Conservation (phyloP, 2,113 vertebrate genomes). For the Bungarus multicinctus region DNA sequence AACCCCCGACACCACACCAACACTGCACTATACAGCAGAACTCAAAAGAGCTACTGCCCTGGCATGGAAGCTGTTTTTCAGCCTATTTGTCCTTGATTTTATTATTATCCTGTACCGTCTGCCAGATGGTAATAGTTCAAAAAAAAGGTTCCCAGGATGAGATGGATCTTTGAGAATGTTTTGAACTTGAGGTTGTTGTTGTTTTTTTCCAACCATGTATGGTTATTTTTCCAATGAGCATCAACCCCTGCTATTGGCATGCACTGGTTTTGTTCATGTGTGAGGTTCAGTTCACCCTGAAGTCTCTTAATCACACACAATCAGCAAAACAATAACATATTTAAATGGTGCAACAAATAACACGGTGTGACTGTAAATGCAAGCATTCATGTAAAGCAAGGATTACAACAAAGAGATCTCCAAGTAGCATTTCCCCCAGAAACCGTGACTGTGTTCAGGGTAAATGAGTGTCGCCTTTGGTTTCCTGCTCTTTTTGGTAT, state of each 20-base stretch:
- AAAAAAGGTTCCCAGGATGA: too few species aligned
- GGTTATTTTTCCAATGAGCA: not conserved
- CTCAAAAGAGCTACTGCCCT: too few species aligned
- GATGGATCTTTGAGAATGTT: too few species aligned
- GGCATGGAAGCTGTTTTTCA: too few species aligned
- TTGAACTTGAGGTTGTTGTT: not conserved
- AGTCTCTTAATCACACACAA: conserved; percentile 9
- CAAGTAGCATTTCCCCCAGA: not conserved
- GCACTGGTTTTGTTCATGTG: not conserved
- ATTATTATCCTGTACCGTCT: too few species aligned
- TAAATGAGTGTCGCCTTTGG: not conserved
- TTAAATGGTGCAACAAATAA: conserved; percentile 23
- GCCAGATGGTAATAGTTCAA: too few species aligned
- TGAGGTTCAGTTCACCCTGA: not conserved
- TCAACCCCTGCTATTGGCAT: not conserved
- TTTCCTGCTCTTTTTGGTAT: not conserved
- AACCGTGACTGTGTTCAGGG: not conserved
- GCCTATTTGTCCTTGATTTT: too few species aligned
- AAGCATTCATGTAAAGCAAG: conserved; percentile 36
- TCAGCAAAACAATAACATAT: conserved; percentile 36
- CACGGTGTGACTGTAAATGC: conserved; percentile 43
- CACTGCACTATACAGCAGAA: too few species aligned
- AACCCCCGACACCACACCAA: too few species aligned
- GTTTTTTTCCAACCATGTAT: not conserved
- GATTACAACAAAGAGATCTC: not conserved